Percentiles rank a stretch among this genome's conserved stretches.
Evolutionary conservation across 2,797 vertebrate genomes (phyloP).

Genomic region (Chelmon rostratus): DNA sequence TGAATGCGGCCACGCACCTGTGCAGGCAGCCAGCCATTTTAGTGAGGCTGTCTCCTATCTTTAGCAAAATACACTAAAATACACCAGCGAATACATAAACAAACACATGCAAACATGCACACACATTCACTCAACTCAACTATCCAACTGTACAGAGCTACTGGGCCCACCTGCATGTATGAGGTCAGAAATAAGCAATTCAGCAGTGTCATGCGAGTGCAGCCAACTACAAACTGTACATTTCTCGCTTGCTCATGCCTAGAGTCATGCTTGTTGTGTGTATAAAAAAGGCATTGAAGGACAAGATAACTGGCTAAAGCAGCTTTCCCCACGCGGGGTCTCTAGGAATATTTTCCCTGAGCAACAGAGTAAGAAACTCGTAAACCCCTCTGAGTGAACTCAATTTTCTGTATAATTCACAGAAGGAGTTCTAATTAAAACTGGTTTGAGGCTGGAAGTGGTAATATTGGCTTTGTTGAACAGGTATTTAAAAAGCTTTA

Average conservation of each 20-base stretch:
- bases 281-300: slow-evolving; percentile 19
- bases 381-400: slow-evolving; percentile 56
- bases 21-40: slow-evolving; percentile 63
- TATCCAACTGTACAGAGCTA: slow-evolving; percentile 6
- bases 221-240: slow-evolving; percentile 24
- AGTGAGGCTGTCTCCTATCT: slow-evolving; percentile 60
- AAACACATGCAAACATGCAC: slow-evolving; percentile 48
- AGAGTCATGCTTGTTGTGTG: neutral
- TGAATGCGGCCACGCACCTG: slow-evolving; percentile 81
- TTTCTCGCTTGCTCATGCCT: slow-evolving; percentile 11
- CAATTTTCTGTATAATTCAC: slow-evolving; percentile 62
- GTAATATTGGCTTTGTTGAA: slow-evolving; percentile 81
- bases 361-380: slow-evolving; percentile 47
- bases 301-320: slow-evolving; percentile 25
- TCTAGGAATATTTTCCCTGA: slow-evolving; percentile 16
- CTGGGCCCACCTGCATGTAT: slow-evolving; percentile 52
- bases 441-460: slow-evolving; percentile 65
- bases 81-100: slow-evolving; percentile 27
- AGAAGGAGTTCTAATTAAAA: slow-evolving; percentile 75
- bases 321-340: slow-evolving; percentile 24
- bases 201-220: slow-evolving; percentile 41
- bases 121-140: slow-evolving; percentile 21
- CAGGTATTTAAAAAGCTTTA: slow-evolving; percentile 82
- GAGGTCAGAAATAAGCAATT: slow-evolving; percentile 60
- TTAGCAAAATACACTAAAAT: slow-evolving; percentile 53